Evolutionary conservation across 2,888 invertebrate genomes (phyloP).

Genomic region (Parnassius smintheus): DNA sequence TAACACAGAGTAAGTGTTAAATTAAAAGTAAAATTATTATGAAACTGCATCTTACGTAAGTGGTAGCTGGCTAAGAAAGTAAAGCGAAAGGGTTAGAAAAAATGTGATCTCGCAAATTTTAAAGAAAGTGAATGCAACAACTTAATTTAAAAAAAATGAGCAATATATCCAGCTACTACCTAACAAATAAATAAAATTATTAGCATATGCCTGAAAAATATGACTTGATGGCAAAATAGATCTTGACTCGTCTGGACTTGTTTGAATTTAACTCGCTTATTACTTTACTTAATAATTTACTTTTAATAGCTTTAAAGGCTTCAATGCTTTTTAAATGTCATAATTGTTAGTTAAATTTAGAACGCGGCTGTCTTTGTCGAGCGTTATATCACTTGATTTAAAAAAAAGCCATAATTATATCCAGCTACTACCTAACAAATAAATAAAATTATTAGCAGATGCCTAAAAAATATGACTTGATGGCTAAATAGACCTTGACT

Average conservation of each 20-base stretch:
- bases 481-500: no score
- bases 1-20: slow-evolving; percentile 88
- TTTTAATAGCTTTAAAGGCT: no score
- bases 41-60: background rate
- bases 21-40: background rate
- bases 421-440: background rate
- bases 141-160: background rate
- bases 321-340: no score
- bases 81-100: background rate
- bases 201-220: background rate
- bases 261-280: no score
- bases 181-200: background rate
- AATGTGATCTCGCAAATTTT: background rate
- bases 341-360: no score
- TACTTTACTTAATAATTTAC: no score
- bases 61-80: background rate
- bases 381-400: background rate
- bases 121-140: background rate
- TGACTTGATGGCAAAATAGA: no score
- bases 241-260: no score
- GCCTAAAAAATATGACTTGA: background rate
- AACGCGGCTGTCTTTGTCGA: no score
- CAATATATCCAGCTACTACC: background rate
- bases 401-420: background rate
- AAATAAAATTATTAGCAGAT: background rate